These are phyloP conservation scores for Todiramphus chloris DNA, from an alignment of 2,113 vertebrate species.

Conservation along the genomic window DNA sequence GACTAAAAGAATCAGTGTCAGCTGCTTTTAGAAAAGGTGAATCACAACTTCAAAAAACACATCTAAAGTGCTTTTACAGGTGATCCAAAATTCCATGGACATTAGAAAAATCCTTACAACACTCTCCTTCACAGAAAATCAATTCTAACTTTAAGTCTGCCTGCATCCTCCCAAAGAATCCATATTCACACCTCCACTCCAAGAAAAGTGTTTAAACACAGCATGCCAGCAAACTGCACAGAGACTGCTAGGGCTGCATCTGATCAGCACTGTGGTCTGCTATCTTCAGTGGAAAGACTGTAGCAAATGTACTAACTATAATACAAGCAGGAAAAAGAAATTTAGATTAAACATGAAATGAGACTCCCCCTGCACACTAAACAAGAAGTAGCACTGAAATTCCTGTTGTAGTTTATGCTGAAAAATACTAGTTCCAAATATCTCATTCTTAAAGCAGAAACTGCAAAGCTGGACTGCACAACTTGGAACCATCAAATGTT, in stretches of 20 bases:
- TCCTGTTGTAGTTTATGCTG: background rate
- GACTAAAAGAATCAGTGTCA: constrained; percentile 13
- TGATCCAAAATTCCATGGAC: background rate
- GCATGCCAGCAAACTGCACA: background rate
- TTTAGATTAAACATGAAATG: background rate
- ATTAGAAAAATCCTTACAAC: background rate
- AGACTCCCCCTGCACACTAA: background rate
- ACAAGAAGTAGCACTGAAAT: background rate
- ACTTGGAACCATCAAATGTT: background rate
- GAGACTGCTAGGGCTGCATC: background rate
- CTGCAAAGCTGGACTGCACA: background rate
- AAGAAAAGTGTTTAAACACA: background rate
- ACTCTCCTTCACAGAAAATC: background rate
- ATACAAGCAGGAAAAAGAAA: background rate
- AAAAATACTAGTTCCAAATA: background rate
- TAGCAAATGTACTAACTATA: background rate
- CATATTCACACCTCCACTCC: background rate
- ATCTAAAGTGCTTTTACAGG: background rate
- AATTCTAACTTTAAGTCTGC: background rate
- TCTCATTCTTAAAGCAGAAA: background rate
- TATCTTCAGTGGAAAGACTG: background rate
- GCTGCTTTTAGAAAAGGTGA: constrained; percentile 8
- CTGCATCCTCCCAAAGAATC: background rate
- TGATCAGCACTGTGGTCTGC: background rate
- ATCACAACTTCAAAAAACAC: constrained; percentile 8